phyloP scores from a whole-genome alignment of 2,797 vertebrate genomes.

The Clarias fuscus region DNA sequence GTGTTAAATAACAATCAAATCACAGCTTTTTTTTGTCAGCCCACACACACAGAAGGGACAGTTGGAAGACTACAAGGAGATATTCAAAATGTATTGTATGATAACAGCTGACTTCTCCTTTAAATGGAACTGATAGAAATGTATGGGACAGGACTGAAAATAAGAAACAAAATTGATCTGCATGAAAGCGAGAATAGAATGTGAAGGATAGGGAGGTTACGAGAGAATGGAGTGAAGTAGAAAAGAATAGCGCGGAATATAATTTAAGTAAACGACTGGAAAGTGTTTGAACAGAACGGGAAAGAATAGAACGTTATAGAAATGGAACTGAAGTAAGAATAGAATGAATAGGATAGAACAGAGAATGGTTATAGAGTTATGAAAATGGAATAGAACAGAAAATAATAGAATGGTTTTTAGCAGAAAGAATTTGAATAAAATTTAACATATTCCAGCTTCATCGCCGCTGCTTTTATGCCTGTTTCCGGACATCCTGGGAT shows the following conservation, averaged over 20 bases:
- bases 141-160: neutral
- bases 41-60: no score
- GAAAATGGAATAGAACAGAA: neutral
- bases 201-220: no score
- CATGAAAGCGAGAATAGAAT: neutral
- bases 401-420: neutral
- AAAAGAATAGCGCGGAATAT: no score
- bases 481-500: no score
- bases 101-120: no score
- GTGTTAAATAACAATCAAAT: no score
- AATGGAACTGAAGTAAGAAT: neutral
- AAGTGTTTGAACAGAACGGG: neutral
- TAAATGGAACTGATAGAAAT: neutral
- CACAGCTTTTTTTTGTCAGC: no score
- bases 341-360: neutral
- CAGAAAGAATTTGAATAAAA: neutral
- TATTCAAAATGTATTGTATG: neutral
- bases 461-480: no score
- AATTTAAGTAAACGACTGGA: no score
- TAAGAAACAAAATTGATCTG: neutral
- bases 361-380: neutral
- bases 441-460: neutral
- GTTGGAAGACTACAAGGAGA: no score
- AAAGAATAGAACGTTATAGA: neutral
- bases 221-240: neutral